Evolutionary conservation across 2,888 invertebrate species (phyloP), one percentile per base, ranked within the genome.

Genomic region (Ashinkailepas kermadecensis): DNA sequence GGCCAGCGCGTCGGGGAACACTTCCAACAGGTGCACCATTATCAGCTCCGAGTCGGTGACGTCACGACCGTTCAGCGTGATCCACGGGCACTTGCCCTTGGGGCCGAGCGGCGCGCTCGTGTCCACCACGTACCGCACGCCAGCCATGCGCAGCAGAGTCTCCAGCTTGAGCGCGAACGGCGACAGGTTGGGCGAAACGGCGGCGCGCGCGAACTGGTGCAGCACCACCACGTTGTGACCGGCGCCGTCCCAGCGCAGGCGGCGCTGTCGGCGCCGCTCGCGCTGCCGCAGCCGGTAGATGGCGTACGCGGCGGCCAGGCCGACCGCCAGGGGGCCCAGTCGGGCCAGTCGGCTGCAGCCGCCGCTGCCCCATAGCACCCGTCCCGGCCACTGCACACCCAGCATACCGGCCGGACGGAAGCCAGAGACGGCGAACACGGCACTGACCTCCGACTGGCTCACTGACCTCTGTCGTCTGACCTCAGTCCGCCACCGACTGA

Each of bases 31-130:
- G 82, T 85, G 86, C 70, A 87, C 87, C 25, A 88, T 87, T 82
- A 86, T 85, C 54, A 87, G 84, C 84, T 87, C 86, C 0, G 88
- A 87, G 83, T 88, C 88, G 6, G 86, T 86, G 0, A 88, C 83
- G 0, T 85, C 84, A 57, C 83, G 82, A 0, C 87, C 87, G 83
- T 87, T 87, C 80, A 86, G 86, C n/a, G 85, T 85, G 70, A 88
- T 87, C 87, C 87, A 88, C 0, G 88, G 88, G 6, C 86, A 86
- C 83, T 87, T 87, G 6, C 87, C 86, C 82, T 87, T 87, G 15
- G 84, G 85, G n/a, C 87, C 87, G 82, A 86, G 85, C 70, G 70
- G 70, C 23, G 23, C 10, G 70, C 18, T 18, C 12, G 25, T 13
- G 70, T 70, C 70, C 13, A 70, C 70, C 11, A 70, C 25, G 39